Conservation (phyloP, 2,113 vertebrate species). For the Lates calcarifer region DNA sequence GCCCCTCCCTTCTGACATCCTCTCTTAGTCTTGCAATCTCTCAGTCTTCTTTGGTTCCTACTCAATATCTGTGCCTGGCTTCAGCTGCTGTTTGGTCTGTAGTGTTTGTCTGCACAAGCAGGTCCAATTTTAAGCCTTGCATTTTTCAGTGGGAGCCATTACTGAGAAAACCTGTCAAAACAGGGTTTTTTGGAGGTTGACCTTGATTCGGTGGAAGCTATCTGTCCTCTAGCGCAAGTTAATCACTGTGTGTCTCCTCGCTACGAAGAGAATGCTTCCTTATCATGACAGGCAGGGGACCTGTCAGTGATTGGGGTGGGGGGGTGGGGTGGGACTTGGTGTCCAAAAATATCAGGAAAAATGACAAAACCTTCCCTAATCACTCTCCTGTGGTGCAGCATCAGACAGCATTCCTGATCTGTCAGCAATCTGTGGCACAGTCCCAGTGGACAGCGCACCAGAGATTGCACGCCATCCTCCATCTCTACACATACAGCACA, state of each 20-base stretch:
- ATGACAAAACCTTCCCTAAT: conserved; percentile 50
- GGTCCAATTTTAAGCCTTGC: conserved; percentile 19
- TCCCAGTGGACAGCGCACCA: conserved; percentile 13
- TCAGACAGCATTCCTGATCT: conserved; percentile 38
- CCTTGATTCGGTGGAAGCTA: conserved; percentile 50
- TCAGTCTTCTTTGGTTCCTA: too few relatives aligned
- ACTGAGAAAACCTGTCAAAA: conserved; percentile 37
- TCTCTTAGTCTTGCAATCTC: too few relatives aligned
- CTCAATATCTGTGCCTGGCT: conserved; percentile 35
- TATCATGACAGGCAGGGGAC: conserved; percentile 51
- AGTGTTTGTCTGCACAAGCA: neutral
- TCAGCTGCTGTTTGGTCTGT: conserved; percentile 3
- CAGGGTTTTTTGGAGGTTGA: conserved; percentile 28
- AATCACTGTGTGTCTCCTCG: conserved; percentile 35
- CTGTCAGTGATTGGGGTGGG: conserved; percentile 9
- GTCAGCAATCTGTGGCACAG: conserved; percentile 38
- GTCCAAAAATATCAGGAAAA: conserved; percentile 40
- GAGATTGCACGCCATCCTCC: conserved; percentile 28
- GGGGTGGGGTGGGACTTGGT: neutral
- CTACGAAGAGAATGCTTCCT: conserved; percentile 35
- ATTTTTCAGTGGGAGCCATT: conserved; percentile 30
- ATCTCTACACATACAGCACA: conserved; percentile 11
- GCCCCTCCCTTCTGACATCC: conserved; percentile 27
- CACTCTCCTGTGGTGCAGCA: conserved; percentile 46
- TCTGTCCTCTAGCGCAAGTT: conserved; percentile 26